Percentiles rank a stretch among this genome's conserved stretches.
Evolutionary conservation across 1,140 invertebrate genomes (phyloP).

Genomic region (Popillia japonica): DNA sequence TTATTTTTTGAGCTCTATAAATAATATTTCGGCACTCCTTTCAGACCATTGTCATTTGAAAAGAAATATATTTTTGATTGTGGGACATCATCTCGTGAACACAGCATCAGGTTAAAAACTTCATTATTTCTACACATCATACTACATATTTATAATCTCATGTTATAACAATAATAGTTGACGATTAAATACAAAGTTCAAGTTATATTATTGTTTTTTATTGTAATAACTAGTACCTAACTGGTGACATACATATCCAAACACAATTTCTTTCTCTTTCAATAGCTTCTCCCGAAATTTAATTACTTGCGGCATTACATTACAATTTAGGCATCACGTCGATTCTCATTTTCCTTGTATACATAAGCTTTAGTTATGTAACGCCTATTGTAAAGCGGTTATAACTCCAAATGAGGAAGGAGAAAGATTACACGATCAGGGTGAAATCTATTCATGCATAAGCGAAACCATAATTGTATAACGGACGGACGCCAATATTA

Average conservation of each 20-base stretch:
- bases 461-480: background rate
- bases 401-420: background rate
- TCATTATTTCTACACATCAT: no score
- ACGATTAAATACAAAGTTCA: background rate
- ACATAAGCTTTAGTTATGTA: background rate
- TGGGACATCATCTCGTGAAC: no score
- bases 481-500: background rate
- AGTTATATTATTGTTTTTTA: background rate
- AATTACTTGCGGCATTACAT: background rate
- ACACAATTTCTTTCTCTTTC: no score
- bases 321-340: background rate
- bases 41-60: no score
- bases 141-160: no score
- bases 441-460: background rate
- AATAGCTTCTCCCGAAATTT: background rate
- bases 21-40: no score
- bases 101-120: no score
- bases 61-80: no score
- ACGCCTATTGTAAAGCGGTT: background rate
- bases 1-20: no score
- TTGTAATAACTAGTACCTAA: background rate
- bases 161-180: no score
- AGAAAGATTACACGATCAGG: background rate
- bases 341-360: background rate
- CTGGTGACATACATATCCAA: background rate